phyloP scores from a whole-genome alignment of 2,113 vertebrate genomes.

The Cyprinodon variegatus region DNA sequence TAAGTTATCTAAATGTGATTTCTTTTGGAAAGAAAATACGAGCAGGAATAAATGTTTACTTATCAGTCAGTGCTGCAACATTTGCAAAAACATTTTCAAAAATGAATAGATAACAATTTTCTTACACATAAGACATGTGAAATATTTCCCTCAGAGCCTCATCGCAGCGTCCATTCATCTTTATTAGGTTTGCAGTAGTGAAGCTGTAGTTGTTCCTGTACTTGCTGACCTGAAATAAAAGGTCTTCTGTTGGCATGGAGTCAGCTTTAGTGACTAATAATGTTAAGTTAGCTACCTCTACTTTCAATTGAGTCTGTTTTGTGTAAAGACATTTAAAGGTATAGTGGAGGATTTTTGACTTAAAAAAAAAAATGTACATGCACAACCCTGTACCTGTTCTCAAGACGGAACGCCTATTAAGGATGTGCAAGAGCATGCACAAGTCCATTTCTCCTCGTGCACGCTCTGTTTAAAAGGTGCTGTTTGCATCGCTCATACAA shows the following conservation, averaged over 20 bases:
- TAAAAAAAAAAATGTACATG: too few relatives aligned
- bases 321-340: too few relatives aligned
- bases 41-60: not conserved
- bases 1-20: not conserved
- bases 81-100: conserved; percentile 1
- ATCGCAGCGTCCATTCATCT: conserved; percentile 96
- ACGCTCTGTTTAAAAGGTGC: too few relatives aligned
- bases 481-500: not conserved
- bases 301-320: not conserved
- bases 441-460: too few relatives aligned
- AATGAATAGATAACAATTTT: conserved; percentile 3
- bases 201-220: conserved; percentile 91
- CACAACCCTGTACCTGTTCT: too few relatives aligned
- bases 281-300: not conserved
- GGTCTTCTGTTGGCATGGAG: not conserved
- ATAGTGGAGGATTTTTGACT: too few relatives aligned
- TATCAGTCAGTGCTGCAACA: not conserved
- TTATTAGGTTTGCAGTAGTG: conserved; percentile 92
- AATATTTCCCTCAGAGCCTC: conserved; percentile 96
- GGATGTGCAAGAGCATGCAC: too few relatives aligned
- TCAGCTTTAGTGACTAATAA: not conserved
- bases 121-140: conserved; percentile 97
- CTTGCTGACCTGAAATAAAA: conserved; percentile 83
- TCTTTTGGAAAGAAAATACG: not conserved
- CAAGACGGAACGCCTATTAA: too few relatives aligned